Evolutionary conservation across 2,113 vertebrate species (phyloP).

Genomic region (Gnathonemus echidnorhynchus): DNA sequence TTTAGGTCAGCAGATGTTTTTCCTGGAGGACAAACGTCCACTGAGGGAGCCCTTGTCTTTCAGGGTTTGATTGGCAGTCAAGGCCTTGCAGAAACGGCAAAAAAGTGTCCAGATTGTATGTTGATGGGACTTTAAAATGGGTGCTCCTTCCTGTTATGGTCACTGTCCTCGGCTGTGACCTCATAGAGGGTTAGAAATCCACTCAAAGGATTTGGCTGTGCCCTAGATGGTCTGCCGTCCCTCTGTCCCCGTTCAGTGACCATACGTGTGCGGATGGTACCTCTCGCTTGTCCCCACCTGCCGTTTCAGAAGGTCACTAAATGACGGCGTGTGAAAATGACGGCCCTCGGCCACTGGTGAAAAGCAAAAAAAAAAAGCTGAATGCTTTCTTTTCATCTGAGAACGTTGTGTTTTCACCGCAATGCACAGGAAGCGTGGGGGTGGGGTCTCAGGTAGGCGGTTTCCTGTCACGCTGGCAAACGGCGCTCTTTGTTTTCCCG

Average conservation of each 20-base stretch:
- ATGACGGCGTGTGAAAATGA: neutral
- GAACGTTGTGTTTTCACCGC: neutral
- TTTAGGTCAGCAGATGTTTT: neutral
- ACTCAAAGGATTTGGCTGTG: neutral
- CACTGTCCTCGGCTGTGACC: neutral
- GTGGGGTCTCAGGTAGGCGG: neutral
- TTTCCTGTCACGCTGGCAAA: neutral
- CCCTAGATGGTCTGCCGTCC: neutral
- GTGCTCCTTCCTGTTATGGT: neutral
- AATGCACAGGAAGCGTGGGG: neutral
- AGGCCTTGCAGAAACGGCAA: neutral
- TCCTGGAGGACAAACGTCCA: neutral
- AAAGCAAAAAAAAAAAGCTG: neutral
- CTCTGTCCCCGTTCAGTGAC: neutral
- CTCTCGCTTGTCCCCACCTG: neutral
- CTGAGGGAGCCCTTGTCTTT: neutral
- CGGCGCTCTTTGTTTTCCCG: neutral
- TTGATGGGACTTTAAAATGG: neutral
- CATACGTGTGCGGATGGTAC: neutral
- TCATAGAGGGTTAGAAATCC: neutral
- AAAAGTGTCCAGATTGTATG: neutral
- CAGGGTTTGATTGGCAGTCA: neutral
- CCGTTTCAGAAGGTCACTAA: neutral
- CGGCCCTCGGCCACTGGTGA: neutral
- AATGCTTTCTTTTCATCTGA: neutral